phyloP scores from a whole-genome alignment of 2,888 invertebrate genomes.

The Idaea dimidiata region DNA sequence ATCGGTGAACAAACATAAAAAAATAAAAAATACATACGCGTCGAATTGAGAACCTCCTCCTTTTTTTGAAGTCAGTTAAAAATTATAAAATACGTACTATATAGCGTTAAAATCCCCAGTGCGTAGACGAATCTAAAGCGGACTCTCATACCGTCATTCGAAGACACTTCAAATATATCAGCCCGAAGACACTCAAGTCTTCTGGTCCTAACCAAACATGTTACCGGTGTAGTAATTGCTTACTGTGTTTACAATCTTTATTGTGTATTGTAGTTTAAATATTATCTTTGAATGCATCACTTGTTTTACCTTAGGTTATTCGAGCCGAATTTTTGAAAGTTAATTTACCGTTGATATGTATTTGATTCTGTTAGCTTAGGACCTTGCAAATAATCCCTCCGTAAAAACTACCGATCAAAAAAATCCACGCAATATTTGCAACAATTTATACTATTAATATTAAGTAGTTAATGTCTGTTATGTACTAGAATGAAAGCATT shows the following conservation, averaged over 20 bases:
- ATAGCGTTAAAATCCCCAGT: not conserved
- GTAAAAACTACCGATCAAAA: constrained; percentile 1
- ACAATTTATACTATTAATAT: constrained; percentile 6
- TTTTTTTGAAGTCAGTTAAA: too few species aligned
- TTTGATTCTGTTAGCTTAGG: constrained; percentile 35
- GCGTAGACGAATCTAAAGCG: constrained; percentile 11
- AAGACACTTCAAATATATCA: constrained; percentile 71
- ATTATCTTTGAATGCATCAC: constrained; percentile 74
- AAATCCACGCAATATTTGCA: constrained; percentile 14
- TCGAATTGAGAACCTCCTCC: too few species aligned
- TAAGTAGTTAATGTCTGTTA: not conserved
- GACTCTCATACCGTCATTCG: constrained; percentile 36
- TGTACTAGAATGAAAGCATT: not conserved
- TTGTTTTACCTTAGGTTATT: constrained; percentile 69
- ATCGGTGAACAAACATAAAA: too few species aligned
- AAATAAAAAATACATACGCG: too few species aligned
- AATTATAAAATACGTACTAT: too few species aligned
- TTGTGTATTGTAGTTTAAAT: constrained; percentile 77
- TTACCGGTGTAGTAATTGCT: constrained; percentile 77
- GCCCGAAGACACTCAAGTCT: constrained; percentile 76
- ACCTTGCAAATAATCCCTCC: constrained; percentile 18
- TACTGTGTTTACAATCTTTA: constrained; percentile 75
- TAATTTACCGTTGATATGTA: constrained; percentile 69
- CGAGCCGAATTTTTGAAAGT: constrained; percentile 52
- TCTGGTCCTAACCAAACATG: constrained; percentile 79